Evolutionary conservation across 1,140 invertebrate species (phyloP).

Genomic region (Colletes gigas): DNA sequence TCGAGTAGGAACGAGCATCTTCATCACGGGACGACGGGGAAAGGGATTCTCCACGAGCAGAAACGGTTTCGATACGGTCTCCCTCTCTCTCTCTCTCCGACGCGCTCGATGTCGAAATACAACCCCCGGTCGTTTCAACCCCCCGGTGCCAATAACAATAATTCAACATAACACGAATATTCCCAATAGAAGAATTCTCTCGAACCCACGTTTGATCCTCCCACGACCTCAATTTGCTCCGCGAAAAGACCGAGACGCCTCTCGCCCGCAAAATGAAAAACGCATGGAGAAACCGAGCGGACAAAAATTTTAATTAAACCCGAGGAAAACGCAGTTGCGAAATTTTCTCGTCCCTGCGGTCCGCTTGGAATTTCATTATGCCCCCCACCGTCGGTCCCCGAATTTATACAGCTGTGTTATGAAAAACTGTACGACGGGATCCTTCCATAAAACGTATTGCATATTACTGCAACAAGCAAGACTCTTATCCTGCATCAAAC

Average conservation of each 20-base stretch:
- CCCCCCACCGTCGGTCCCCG: background rate
- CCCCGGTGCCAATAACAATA: too few relatives aligned
- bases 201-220: background rate
- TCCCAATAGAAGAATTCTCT: too few relatives aligned
- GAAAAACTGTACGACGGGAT: constrained; percentile 3
- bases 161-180: too few relatives aligned
- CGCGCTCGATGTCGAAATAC: too few relatives aligned
- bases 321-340: constrained; percentile 31
- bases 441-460: background rate
- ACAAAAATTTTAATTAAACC: constrained; percentile 51
- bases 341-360: constrained; percentile 32
- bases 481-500: too few relatives aligned
- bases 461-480: background rate
- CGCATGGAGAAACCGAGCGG: background rate
- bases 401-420: constrained; percentile 36
- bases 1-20: constrained; percentile 20
- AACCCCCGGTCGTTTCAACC: too few relatives aligned
- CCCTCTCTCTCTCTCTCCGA: background rate
- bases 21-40: background rate
- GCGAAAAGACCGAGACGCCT: background rate
- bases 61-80: background rate
- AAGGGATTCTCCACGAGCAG: background rate
- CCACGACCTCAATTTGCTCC: background rate
- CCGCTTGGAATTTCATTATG: constrained; percentile 37
- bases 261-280: constrained; percentile 12